Base-by-base conservation (phyloP, 2,888 invertebrate genomes). In the Mythimna lalbum region DNA sequence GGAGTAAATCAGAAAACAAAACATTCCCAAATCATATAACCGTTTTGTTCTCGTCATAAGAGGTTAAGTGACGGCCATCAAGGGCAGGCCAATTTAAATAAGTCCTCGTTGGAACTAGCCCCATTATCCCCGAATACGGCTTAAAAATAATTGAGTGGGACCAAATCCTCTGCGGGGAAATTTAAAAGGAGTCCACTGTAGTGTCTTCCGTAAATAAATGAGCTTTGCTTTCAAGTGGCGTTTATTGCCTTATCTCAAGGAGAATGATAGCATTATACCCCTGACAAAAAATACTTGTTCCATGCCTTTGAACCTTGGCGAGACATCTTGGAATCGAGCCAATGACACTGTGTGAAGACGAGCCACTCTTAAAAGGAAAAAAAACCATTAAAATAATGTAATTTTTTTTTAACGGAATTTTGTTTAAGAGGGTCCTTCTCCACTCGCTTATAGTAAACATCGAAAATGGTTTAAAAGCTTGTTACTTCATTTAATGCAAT, bases 231-330 rank as follows among this genome's bases (percentile, higher is more conserved):
- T 91, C 92, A 90, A 93, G 93, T 93, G 93, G 92, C 93, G 91
- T 94, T 94, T 93, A 94, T 94, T 92, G 92, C 91, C 90, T 93
- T 94, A 92, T 94, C 94, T 93, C 90, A 88, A 91, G 89, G 88
- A 92, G 93, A 93, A 92, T 93, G 92, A 94, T 94, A 93, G 93
- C 91, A 92, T 78, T 86, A 82, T 93, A 92, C 88, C 86, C 88
- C 82, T 87, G 86, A 91, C 83, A 79, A 84, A 92, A 94, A 94
- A 94, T 94, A 92, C 90, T 91, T 90, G 89, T 90, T 86, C 88
- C 86, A 90, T 91, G 95, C 92, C 94, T 95, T 93, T 94, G 94
- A 95, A 94, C 94, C 92, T 94, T 95, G 95, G 95, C 95, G 92
- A 91, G 91, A 90, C 90, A 90, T 90, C 89, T 95, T 95, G 95